Evolutionary conservation across 2,113 vertebrate species (phyloP).

Genomic region (Abramis brama): DNA sequence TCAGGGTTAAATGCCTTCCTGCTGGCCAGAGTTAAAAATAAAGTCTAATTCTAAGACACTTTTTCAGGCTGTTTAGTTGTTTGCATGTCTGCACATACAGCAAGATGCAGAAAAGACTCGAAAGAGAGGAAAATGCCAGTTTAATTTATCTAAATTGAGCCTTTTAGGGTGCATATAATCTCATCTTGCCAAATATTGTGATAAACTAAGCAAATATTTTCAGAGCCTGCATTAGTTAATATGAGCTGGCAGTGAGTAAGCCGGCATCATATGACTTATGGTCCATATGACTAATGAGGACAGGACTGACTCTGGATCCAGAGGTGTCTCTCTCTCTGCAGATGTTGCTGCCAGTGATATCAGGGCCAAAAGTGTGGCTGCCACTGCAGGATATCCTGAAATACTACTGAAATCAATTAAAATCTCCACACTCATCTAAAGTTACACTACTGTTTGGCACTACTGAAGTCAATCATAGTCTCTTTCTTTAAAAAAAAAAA

Average conservation of each 20-base stretch:
- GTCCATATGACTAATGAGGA: conserved; percentile 76
- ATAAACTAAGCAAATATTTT: conserved; percentile 50
- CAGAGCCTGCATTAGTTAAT: conserved; percentile 57
- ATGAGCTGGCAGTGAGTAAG: conserved; percentile 57
- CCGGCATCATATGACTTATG: conserved; percentile 71
- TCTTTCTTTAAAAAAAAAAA: too few relatives aligned
- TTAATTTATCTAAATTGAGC: background rate
- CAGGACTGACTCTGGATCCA: conserved; percentile 68
- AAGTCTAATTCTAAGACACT: conserved; percentile 64
- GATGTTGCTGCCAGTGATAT: conserved; percentile 73
- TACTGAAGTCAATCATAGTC: conserved; percentile 59
- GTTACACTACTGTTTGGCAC: conserved; percentile 71
- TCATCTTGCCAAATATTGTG: background rate
- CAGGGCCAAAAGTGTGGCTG: conserved; percentile 70
- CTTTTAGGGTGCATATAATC: conserved; percentile 17
- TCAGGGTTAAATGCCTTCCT: conserved; percentile 73
- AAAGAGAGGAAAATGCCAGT: background rate
- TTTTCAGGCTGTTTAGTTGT: conserved; percentile 71
- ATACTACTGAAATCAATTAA: conserved; percentile 75
- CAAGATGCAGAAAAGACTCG: conserved; percentile 37
- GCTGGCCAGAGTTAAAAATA: conserved; percentile 69
- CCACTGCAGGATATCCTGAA: conserved; percentile 60
- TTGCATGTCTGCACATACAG: conserved; percentile 13
- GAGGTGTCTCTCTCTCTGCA: conserved; percentile 71
- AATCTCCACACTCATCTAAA: conserved; percentile 71